Percentiles rank a stretch among this genome's conserved stretches.
phyloP scores from a whole-genome alignment of 2,888 invertebrate genomes.

The Drepanosiphum platanoidis region DNA sequence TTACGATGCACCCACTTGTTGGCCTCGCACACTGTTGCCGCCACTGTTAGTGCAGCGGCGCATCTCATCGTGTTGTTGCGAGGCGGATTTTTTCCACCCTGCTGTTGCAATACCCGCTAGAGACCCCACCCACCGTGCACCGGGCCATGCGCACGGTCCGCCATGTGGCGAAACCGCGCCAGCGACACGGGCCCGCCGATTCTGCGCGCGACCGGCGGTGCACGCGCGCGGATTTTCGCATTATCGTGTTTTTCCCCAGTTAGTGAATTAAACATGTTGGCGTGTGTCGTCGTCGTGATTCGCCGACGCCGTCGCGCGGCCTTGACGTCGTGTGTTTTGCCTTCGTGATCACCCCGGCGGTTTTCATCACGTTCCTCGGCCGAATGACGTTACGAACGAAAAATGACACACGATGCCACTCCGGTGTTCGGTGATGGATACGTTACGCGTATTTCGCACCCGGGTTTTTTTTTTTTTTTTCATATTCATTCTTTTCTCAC shows the following conservation, averaged over 20 bases:
- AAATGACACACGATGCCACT: slow-evolving; percentile 51
- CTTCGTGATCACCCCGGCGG: slow-evolving; percentile 55
- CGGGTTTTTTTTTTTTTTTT: slow-evolving; percentile 3
- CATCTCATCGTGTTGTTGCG: slow-evolving; percentile 32
- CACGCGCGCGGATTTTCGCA: neutral
- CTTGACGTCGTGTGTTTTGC: slow-evolving; percentile 62
- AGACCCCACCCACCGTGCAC: slow-evolving; percentile 57
- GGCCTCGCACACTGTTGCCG: slow-evolving; percentile 61
- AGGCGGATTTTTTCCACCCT: slow-evolving; percentile 62
- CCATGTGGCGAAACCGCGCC: slow-evolving; percentile 49
- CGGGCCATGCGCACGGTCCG: slow-evolving; percentile 2
- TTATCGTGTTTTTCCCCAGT: slow-evolving; percentile 19
- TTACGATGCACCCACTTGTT: slow-evolving; percentile 61
- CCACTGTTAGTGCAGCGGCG: slow-evolving; percentile 8
- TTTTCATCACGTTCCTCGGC: slow-evolving; percentile 60
- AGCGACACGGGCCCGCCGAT: neutral
- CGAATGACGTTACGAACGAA: slow-evolving; percentile 35
- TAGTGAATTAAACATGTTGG: too few relatives aligned
- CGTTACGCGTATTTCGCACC: neutral
- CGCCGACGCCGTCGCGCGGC: slow-evolving; percentile 62
- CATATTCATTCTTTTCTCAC: too few relatives aligned
- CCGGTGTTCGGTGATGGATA: neutral
- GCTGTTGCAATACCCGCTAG: slow-evolving; percentile 57
- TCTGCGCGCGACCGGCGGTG: slow-evolving; percentile 10
- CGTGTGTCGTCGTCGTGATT: neutral